phyloP scores from a whole-genome alignment of 2,888 invertebrate species.

The Diadromus collaris region DNA sequence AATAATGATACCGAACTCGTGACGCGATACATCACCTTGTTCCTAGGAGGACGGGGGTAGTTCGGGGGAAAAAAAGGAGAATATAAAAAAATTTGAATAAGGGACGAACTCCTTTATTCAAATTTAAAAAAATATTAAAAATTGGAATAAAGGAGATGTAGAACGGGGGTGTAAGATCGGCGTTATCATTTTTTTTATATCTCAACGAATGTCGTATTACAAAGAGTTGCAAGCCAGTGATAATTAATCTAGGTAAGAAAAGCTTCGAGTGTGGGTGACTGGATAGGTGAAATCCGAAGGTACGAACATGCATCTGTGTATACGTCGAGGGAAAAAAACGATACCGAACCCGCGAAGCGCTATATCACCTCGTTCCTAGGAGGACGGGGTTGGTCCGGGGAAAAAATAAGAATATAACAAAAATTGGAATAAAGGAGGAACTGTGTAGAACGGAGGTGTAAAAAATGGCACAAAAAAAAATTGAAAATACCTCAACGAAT shows the following conservation, averaged over 20 bases:
- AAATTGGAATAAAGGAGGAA: no score
- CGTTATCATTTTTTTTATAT: no score
- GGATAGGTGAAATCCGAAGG: constrained; percentile 10
- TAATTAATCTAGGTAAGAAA: constrained; percentile 78
- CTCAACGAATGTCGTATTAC: no score
- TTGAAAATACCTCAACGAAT: background rate
- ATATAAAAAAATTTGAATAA: no score
- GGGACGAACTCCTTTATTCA: no score
- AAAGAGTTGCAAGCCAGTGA: constrained; percentile 52
- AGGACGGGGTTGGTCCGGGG: no score
- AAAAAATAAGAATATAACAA: no score
- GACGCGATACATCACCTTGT: constrained; percentile 77
- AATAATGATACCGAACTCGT: constrained; percentile 77
- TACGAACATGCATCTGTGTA: constrained; percentile 39
- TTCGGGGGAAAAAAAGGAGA: constrained; percentile 52
- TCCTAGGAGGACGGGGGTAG: constrained; percentile 63
- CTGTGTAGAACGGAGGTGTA: no score
- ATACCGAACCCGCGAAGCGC: constrained; percentile 75
- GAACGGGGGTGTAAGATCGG: no score
- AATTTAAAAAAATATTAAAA: no score
- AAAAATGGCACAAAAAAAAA: background rate
- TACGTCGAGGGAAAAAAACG: constrained; percentile 74
- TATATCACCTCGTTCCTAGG: constrained; percentile 76
- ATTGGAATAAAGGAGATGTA: no score
- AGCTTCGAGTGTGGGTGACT: constrained; percentile 57